Conservation (phyloP, 92 coral and sea anemone genomes). For the Meandrina meandrites region DNA sequence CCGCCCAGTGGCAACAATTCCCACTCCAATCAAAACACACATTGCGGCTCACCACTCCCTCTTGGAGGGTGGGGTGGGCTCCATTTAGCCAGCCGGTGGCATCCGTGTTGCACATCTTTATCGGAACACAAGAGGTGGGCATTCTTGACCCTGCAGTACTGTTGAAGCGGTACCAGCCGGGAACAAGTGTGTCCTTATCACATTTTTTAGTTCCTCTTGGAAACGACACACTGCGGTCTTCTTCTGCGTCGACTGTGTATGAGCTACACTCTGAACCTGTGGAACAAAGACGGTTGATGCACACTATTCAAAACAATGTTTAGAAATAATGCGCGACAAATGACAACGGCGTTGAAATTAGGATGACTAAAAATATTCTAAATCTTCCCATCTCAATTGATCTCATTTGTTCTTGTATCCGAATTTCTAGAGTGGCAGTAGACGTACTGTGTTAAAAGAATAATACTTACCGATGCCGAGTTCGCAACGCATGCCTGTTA, state of each 20-base stretch:
- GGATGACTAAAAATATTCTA: not conserved
- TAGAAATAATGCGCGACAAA: not conserved
- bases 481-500: constrained; percentile 32
- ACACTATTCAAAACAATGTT: not conserved
- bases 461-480: constrained; percentile 8
- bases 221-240: constrained; percentile 16
- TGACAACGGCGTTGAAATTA: not conserved
- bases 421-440: not conserved
- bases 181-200: not conserved
- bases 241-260: not conserved
- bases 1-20: constrained; percentile 37
- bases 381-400: not conserved
- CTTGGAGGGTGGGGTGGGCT: constrained; percentile 45
- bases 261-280: constrained; percentile 20
- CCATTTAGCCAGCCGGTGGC: constrained; percentile 62
- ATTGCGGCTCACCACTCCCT: constrained; percentile 28
- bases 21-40: constrained; percentile 44
- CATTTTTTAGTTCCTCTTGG: not conserved
- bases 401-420: not conserved
- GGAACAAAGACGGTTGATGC: not conserved
- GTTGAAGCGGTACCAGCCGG: constrained; percentile 47
- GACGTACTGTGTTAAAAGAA: not conserved
- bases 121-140: constrained; percentile 29
- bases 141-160: constrained; percentile 45
- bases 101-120: constrained; percentile 31